These are phyloP conservation scores for Leucoraja ocellata DNA, from an alignment of 2,797 vertebrate species.

Conservation along the genomic window DNA sequence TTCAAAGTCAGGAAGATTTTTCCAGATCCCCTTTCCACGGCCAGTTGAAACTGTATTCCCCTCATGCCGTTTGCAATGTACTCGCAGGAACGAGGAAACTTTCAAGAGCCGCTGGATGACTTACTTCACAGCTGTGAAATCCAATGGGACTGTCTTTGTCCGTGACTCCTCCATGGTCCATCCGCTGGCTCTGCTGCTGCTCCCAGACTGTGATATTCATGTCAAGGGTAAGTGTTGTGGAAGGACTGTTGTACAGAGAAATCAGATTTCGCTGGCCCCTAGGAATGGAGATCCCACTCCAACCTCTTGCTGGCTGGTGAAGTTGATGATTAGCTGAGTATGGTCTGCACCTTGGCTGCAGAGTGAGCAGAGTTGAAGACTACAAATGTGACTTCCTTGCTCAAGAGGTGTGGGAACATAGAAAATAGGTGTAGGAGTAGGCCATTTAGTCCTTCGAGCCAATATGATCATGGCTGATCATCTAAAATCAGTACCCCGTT, in stretches of 20 bases:
- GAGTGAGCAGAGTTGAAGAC: no score
- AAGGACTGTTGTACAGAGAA: no score
- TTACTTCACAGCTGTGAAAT: constrained; percentile 85
- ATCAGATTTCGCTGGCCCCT: not conserved
- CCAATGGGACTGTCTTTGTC: constrained; percentile 75
- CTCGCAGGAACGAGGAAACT: constrained; percentile 56
- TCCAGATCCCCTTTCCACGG: not conserved
- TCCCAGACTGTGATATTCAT: constrained; percentile 76
- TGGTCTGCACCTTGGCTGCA: no score
- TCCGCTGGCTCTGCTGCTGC: constrained; percentile 80
- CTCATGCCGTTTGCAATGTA: not conserved
- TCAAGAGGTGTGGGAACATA: no score
- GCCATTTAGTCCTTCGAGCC: no score
- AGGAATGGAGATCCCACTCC: not conserved
- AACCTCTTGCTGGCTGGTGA: not conserved
- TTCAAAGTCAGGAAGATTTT: no score
- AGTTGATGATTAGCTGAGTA: not conserved
- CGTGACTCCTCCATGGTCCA: constrained; percentile 83
- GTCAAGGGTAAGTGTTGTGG: constrained; percentile 62
- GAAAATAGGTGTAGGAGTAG: no score
- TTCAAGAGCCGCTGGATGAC: constrained; percentile 87
- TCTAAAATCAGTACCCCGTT: no score
- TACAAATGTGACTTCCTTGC: no score
- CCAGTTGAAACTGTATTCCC: not conserved
- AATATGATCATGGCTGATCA: no score